Percentiles rank a stretch among this genome's conserved stretches.
Evolutionary conservation across 2,888 invertebrate species (phyloP).

Genomic region (Nomada ruficornis): DNA sequence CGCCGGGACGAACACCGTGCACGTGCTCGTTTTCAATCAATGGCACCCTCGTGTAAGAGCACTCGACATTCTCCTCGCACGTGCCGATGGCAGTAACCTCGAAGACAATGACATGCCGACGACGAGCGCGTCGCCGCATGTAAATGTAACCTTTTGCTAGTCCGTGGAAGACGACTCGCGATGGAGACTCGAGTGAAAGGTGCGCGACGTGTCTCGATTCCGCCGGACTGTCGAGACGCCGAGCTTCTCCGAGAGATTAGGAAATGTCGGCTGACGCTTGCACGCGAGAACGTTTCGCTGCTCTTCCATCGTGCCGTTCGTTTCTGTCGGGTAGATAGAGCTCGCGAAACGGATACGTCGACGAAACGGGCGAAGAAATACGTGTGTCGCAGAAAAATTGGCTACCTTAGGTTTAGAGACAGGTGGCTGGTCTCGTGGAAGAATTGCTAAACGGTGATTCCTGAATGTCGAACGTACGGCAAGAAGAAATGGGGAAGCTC

Average conservation of each 20-base stretch:
- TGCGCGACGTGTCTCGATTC: conserved; percentile 59
- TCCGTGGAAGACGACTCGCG: conserved; percentile 56
- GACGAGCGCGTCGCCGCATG: conserved; percentile 72
- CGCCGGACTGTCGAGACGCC: conserved; percentile 29
- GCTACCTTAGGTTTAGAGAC: too few species aligned
- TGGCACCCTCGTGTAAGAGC: conserved; percentile 61
- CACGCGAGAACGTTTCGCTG: not conserved
- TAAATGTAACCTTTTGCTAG: conserved; percentile 77
- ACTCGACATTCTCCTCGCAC: conserved; percentile 70
- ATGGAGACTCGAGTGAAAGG: conserved; percentile 63
- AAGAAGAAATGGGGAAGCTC: too few species aligned
- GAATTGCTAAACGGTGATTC: too few species aligned
- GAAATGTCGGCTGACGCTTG: conserved; percentile 65
- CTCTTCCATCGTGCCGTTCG: not conserved
- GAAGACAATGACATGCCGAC: conserved; percentile 72
- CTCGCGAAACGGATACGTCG: too few species aligned
- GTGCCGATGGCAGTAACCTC: conserved; percentile 73
- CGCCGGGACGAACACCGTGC: conserved; percentile 28
- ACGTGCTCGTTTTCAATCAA: conserved; percentile 66
- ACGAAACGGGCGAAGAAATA: too few species aligned
- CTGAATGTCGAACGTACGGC: too few species aligned
- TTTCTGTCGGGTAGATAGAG: not conserved
- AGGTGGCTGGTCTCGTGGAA: too few species aligned
- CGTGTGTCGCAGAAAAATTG: too few species aligned
- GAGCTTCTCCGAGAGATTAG: conserved; percentile 40